These are phyloP conservation scores for Odontomyia ornata DNA, from an alignment of 2,888 invertebrate genomes.

Conservation along the genomic window DNA sequence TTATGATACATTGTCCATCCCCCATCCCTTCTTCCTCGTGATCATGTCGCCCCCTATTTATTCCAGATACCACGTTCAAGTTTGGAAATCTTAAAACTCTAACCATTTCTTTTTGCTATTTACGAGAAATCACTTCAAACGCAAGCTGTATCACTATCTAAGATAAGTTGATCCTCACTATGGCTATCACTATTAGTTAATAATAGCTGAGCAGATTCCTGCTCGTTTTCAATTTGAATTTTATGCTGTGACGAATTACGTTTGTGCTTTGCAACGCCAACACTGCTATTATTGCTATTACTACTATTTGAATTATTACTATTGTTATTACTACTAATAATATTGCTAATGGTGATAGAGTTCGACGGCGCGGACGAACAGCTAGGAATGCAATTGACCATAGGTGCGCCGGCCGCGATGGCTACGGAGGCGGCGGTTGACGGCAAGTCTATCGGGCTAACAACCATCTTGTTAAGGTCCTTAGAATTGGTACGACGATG, in stretches of 20 bases:
- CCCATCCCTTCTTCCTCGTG: too few relatives aligned
- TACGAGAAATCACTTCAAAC: constrained; percentile 43
- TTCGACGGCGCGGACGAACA: not conserved
- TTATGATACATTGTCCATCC: too few relatives aligned
- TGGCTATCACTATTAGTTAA: constrained; percentile 45
- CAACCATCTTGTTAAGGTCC: constrained; percentile 62
- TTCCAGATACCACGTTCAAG: constrained; percentile 11
- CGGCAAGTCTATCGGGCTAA: constrained; percentile 46
- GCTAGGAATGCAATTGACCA: constrained; percentile 31
- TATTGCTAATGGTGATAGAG: not conserved
- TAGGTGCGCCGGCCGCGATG: not conserved
- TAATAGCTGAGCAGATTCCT: constrained; percentile 49
- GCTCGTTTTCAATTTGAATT: constrained; percentile 62
- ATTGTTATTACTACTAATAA: constrained; percentile 32
- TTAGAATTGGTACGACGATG: constrained; percentile 72
- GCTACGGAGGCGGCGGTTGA: not conserved
- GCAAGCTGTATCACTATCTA: constrained; percentile 48
- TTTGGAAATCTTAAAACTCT: constrained; percentile 3
- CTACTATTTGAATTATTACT: constrained; percentile 15
- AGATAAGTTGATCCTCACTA: constrained; percentile 47
- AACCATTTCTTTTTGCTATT: not conserved
- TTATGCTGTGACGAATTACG: constrained; percentile 61
- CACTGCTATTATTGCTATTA: constrained; percentile 16
- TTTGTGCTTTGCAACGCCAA: constrained; percentile 52
- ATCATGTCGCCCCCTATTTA: not conserved